A percentile compares a stretch with the other conserved stretches of the same genome.
These are phyloP conservation scores for Acanthosepion esculentum DNA, from an alignment of 2,888 invertebrate species.

Conservation along the genomic window DNA sequence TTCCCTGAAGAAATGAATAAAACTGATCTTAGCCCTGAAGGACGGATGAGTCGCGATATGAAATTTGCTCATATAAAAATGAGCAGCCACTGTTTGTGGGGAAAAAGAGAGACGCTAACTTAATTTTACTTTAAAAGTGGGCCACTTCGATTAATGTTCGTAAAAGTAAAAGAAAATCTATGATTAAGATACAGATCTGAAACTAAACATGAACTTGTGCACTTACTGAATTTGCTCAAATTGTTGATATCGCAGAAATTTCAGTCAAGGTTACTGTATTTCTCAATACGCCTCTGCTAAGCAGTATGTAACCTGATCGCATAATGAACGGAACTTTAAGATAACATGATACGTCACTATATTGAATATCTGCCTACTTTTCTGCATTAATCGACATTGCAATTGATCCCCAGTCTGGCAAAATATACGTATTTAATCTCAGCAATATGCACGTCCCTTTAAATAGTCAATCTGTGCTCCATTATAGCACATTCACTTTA, in stretches of 20 bases:
- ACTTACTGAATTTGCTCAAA: not conserved
- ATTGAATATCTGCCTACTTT: not conserved
- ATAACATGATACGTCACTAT: not conserved
- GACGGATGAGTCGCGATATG: no score
- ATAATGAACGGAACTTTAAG: not conserved
- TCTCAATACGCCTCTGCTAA: not conserved
- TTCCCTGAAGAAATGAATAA: no score
- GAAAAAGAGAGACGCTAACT: no score
- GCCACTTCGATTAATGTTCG: no score
- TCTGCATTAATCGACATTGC: not conserved
- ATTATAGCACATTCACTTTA: no score
- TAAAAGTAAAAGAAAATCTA: not conserved
- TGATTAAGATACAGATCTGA: not conserved
- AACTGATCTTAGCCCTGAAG: no score
- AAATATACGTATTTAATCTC: not conserved
- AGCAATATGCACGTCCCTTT: not conserved
- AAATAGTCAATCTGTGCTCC: no score
- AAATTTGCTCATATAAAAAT: no score
- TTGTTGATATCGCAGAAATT: not conserved
- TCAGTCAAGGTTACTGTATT: not conserved
- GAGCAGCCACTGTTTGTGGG: no score
- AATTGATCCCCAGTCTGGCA: not conserved
- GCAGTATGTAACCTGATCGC: not conserved
- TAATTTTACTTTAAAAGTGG: no score
- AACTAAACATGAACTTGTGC: not conserved